A percentile compares a stretch with the other conserved stretches of the same genome.
These are phyloP conservation scores for Thamnophis elegans DNA, from an alignment of 2,797 vertebrate species.

Conservation along the genomic window DNA sequence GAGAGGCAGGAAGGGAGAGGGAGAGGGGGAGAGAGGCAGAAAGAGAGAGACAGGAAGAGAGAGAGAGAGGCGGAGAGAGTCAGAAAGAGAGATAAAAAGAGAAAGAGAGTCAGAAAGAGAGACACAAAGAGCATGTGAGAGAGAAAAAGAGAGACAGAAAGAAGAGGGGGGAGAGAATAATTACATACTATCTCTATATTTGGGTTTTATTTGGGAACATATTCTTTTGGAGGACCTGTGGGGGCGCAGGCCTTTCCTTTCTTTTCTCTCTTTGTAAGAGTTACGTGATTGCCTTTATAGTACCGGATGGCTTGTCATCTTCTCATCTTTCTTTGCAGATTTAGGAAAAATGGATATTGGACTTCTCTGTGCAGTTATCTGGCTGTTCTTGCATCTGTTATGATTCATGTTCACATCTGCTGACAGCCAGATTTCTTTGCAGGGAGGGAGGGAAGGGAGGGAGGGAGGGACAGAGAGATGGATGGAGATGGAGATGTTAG, in stretches of 20 bases:
- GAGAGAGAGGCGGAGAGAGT: too few species aligned
- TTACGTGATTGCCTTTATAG: not conserved
- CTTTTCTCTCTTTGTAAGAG: not conserved
- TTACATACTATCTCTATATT: not conserved
- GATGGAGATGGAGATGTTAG: not conserved
- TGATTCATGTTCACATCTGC: not conserved
- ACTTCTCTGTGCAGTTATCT: not conserved
- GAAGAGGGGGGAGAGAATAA: too few species aligned
- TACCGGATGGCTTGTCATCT: not conserved
- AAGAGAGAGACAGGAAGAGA: too few species aligned
- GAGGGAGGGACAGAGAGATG: not conserved
- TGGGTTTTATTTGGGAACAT: not conserved
- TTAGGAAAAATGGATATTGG: not conserved
- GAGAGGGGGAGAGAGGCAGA: too few species aligned
- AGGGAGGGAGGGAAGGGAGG: not conserved
- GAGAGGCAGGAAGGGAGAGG: too few species aligned
- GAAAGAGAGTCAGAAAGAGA: too few species aligned
- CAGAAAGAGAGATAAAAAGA: not conserved
- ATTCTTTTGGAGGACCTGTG: not conserved
- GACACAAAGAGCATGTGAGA: not conserved
- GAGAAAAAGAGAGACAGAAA: too few species aligned
- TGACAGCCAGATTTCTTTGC: not conserved
- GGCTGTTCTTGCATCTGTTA: not conserved
- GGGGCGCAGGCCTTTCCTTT: not conserved
- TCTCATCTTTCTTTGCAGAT: not conserved